These are phyloP conservation scores for Palloptera scutellata DNA, from an alignment of 2,888 invertebrate species.

Conservation along the genomic window DNA sequence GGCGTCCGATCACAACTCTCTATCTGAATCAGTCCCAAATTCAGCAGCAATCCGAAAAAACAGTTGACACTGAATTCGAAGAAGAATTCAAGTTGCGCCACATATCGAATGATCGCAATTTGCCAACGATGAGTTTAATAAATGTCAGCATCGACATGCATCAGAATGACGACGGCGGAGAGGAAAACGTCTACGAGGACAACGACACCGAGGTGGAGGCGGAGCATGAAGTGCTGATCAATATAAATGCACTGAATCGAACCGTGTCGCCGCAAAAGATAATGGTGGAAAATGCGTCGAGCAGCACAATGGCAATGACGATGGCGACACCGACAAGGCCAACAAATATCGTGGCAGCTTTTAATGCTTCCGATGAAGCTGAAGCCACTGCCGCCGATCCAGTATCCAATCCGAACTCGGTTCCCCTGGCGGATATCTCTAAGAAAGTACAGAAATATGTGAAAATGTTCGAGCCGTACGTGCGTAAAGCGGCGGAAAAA, in stretches of 20 bases:
- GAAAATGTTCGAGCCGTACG: constrained; percentile 29
- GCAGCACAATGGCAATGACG: background rate
- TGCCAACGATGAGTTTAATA: constrained; percentile 4
- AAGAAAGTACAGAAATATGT: constrained; percentile 27
- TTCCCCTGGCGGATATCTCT: background rate
- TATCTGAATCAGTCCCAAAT: no score
- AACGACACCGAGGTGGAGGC: no score
- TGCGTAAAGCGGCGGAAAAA: constrained; percentile 24
- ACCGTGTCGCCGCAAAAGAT: background rate
- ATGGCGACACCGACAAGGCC: background rate
- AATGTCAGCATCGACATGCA: background rate
- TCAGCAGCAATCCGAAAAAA: background rate
- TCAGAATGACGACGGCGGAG: background rate
- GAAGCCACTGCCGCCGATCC: no score
- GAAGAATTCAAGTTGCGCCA: constrained; percentile 27
- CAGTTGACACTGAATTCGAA: background rate
- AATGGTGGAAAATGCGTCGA: background rate
- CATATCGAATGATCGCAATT: constrained; percentile 33
- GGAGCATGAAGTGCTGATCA: constrained; percentile 29
- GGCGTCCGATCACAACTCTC: background rate
- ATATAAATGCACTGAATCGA: constrained; percentile 21
- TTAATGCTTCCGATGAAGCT: no score
- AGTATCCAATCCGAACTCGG: background rate
- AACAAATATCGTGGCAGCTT: background rate
- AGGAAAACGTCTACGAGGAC: background rate